Conservation (phyloP, 2,113 vertebrate genomes). For the Colius striatus region DNA sequence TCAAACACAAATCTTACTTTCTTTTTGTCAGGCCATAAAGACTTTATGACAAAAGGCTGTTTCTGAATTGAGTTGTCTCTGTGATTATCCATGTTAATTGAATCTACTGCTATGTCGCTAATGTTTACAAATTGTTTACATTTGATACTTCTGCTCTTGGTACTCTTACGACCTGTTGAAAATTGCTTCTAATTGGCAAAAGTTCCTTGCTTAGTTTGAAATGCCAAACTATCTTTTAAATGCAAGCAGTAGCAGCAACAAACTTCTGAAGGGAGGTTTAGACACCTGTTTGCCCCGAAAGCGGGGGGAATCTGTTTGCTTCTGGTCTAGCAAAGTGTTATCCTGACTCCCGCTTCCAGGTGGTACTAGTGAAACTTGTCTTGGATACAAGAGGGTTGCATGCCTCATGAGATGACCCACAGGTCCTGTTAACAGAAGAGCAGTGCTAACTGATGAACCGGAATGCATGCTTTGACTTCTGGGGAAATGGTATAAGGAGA, state of each 20-base stretch:
- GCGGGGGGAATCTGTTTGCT: not conserved
- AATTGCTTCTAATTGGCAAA: not conserved
- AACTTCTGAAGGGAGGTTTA: not conserved
- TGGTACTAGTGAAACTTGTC: not conserved
- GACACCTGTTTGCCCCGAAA: not conserved
- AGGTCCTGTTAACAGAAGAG: fast-evolving
- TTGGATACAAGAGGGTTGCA: not conserved
- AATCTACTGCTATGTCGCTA: not conserved
- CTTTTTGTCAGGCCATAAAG: constrained; percentile 61
- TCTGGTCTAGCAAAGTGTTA: not conserved
- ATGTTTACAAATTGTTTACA: constrained; percentile 40
- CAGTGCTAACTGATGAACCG: not conserved
- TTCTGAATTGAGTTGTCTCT: constrained; percentile 29
- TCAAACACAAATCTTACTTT: constrained; percentile 45
- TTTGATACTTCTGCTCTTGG: constrained; percentile 19
- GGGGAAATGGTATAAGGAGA: not conserved
- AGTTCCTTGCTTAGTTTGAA: not conserved
- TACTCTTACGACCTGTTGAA: not conserved
- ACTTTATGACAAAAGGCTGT: constrained; percentile 14
- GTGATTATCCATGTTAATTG: not conserved
- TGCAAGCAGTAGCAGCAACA: not conserved
- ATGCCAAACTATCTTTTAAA: not conserved
- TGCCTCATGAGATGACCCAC: not conserved
- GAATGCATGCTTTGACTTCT: not conserved
- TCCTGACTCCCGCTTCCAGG: not conserved